Evolutionary conservation across 2,113 vertebrate species (phyloP).

Genomic region (Gavia stellata): DNA sequence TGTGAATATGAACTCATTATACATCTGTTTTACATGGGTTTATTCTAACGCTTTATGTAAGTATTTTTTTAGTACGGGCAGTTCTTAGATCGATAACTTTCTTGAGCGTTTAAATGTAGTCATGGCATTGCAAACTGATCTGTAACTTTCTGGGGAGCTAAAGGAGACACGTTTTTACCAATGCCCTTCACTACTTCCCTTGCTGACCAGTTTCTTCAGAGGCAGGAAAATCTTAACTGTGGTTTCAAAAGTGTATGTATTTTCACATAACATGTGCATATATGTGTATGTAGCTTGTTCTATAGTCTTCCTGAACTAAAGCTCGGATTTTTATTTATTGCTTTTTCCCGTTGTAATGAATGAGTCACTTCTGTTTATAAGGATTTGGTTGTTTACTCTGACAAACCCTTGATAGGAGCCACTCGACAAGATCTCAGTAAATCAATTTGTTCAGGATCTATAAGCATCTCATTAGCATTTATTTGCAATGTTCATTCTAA

Average conservation of each 20-base stretch:
- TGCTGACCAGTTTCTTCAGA: background rate
- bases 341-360: constrained; percentile 19
- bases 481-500: constrained; percentile 27
- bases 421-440: constrained; percentile 49
- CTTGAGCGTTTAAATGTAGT: background rate
- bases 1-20: accelerated
- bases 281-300: background rate
- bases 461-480: constrained; percentile 61
- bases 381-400: constrained; percentile 56
- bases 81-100: background rate
- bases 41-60: background rate
- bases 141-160: background rate
- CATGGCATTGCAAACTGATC: background rate
- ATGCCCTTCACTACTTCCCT: background rate
- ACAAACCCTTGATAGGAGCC: constrained; percentile 43
- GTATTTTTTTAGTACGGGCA: background rate
- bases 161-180: accelerated
- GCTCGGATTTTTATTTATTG: background rate
- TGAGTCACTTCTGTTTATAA: constrained; percentile 53
- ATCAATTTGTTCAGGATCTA: constrained; percentile 63
- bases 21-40: background rate
- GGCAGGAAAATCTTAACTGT: background rate
- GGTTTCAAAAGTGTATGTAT: background rate
- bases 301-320: background rate
- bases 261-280: accelerated